Percentiles rank a stretch among this genome's conserved stretches.
Evolutionary conservation across 2,113 vertebrate species (phyloP).

Genomic region (Tretioscincus oriximinensis): DNA sequence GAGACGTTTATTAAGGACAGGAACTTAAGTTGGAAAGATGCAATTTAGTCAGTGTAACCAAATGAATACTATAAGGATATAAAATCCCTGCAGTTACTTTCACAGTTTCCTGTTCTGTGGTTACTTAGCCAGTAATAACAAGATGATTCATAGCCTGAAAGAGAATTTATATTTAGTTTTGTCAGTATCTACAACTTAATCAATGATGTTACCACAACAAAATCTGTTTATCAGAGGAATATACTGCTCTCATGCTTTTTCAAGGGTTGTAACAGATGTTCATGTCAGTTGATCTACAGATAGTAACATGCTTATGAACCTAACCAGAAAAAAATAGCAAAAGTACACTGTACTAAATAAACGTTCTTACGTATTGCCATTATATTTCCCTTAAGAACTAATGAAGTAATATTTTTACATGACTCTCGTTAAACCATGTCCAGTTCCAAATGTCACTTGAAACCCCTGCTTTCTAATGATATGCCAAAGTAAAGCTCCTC

Average conservation of each 20-base stretch:
- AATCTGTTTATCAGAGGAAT: conserved; percentile 53
- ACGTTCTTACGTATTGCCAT: conserved; percentile 32
- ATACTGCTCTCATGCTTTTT: conserved; percentile 54
- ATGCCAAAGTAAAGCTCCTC: no score
- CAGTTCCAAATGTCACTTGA: no score
- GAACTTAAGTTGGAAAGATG: background rate
- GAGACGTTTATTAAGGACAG: no score
- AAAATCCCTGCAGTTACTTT: conserved; percentile 45
- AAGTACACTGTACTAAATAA: conserved; percentile 40
- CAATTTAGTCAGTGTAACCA: background rate
- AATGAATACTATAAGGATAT: conserved; percentile 37
- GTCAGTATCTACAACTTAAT: conserved; percentile 29
- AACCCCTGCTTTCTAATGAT: no score
- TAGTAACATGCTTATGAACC: conserved; percentile 54
- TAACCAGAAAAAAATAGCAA: conserved; percentile 53
- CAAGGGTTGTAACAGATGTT: conserved; percentile 67
- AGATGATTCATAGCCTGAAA: conserved; percentile 51
- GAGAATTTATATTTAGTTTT: conserved; percentile 46
- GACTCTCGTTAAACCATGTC: background rate
- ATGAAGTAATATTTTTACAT: conserved; percentile 55
- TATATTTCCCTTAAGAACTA: conserved; percentile 62
- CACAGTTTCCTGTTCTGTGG: conserved; percentile 48
- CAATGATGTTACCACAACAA: conserved; percentile 44
- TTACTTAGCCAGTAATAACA: conserved; percentile 56
- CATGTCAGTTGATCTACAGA: conserved; percentile 64